Evolutionary conservation across 2,113 vertebrate species (phyloP).

Genomic region (Cebus imitator): DNA sequence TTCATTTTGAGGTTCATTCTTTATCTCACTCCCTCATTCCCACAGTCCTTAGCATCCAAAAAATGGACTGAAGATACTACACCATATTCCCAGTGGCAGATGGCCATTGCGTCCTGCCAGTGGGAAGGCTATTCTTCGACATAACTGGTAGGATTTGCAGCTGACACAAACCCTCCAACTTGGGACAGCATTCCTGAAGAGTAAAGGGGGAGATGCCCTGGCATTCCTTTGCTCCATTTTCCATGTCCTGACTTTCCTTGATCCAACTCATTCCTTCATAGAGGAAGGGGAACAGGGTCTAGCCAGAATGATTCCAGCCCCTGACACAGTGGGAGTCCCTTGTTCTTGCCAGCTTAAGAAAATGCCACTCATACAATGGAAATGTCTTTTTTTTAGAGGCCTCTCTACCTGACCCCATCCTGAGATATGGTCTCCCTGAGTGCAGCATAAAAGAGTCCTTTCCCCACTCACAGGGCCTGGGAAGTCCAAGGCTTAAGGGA

Average conservation of each 20-base stretch:
- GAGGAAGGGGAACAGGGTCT: not conserved
- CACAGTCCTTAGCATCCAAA: conserved; percentile 27
- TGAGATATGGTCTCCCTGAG: conserved; percentile 78
- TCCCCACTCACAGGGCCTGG: conserved; percentile 45
- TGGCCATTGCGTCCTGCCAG: not conserved
- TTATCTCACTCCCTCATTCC: conserved; percentile 10
- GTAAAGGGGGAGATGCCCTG: not conserved
- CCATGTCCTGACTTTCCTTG: not conserved
- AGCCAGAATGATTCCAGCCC: not conserved
- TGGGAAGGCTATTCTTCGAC: conserved; percentile 19
- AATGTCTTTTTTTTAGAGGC: conserved; percentile 41
- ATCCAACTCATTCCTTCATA: not conserved
- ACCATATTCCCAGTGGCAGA: conserved; percentile 8
- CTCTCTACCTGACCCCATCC: conserved; percentile 67
- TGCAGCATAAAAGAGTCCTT: conserved; percentile 72
- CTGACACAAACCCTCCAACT: conserved; percentile 1
- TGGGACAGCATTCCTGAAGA: conserved; percentile 59
- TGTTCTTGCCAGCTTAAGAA: not conserved
- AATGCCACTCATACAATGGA: conserved; percentile 18
- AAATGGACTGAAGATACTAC: conserved; percentile 52
- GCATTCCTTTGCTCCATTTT: not conserved
- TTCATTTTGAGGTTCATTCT: conserved; percentile 36
- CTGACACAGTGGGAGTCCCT: not conserved
- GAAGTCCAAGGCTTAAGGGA: conserved; percentile 60
- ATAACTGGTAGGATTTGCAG: conserved; percentile 12